phyloP scores from a whole-genome alignment of 2,797 vertebrate genomes.

The Cheirogaleus major region DNA sequence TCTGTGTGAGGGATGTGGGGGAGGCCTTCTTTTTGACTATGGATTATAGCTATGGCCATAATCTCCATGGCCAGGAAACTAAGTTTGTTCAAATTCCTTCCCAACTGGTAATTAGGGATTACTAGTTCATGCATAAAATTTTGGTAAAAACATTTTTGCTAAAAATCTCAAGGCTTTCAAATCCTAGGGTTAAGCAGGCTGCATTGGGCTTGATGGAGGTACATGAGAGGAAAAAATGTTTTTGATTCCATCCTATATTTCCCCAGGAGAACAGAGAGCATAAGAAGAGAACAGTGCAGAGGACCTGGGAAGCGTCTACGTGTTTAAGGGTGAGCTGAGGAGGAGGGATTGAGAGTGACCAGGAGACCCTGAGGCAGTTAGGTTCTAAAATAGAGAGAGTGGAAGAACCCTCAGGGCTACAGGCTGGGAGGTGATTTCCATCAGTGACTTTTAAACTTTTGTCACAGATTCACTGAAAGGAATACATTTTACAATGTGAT shows the following conservation, averaged over 20 bases:
- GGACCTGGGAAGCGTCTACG: no score
- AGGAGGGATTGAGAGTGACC: background rate
- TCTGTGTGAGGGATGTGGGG: background rate
- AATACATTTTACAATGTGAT: background rate
- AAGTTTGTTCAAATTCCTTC: background rate
- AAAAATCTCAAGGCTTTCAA: background rate
- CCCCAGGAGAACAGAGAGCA: background rate
- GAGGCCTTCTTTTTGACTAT: background rate
- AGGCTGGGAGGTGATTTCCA: background rate
- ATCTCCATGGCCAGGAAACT: background rate
- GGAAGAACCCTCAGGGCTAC: background rate
- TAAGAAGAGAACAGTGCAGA: background rate
- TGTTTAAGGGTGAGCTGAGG: background rate
- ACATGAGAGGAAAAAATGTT: background rate
- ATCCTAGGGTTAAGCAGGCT: background rate
- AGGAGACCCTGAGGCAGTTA: background rate
- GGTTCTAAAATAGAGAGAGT: background rate
- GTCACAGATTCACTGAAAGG: background rate
- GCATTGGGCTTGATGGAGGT: background rate
- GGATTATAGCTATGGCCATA: background rate
- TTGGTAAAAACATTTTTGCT: background rate
- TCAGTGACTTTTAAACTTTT: background rate
- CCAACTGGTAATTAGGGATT: background rate
- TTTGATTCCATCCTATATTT: background rate
- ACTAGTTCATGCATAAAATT: background rate